Base-by-base conservation (phyloP, 1,140 invertebrate genomes). In the Drosophila parvula region DNA sequence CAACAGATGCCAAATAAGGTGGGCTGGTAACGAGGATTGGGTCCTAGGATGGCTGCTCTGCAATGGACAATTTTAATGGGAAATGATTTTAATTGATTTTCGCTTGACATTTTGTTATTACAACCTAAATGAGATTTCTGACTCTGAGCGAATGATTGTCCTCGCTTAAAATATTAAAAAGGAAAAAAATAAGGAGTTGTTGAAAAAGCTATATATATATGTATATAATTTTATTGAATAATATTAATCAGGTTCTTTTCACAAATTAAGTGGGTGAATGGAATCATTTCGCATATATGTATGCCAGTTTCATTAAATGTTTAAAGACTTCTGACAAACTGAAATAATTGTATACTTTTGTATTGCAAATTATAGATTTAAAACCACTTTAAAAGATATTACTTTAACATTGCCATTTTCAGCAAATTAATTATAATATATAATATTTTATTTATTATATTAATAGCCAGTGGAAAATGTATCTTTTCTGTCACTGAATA, bases 51-150 rank as follows among this genome's bases (percentile, higher is more conserved):
- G 50, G n/a, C 38, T 34, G 64, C 38, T 30, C 48, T 55, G 77
- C 38, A 50, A 57, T 62, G 74, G 77, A 76, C 55, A 71, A 79
- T 86, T 88, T 79, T 77, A 68, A 51, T 77, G 70, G 76, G 71
- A 77, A 86, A 86, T 82, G 68, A 73, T 82, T 88, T 86, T 86
- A 89, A 86, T 86, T 88, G 84, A 88, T 86, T 89, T 86, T 60
- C 61, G 73, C 73, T 58, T 53, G 58, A 74, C 76, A 74, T 74
- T 83, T 50, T 83, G 79, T 77, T 88, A 83, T 86, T 79, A 83
- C 71, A 83, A 50, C 57, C 71, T 78, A 83, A 86, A 86, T 86
- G 71, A 78, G 76, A 83, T 86, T 83, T 67, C 30, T 61, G 36
- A 30, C 50, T 44, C 50, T 22, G 45, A 50, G 30, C 44, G 45